Base-by-base conservation (phyloP, 2,113 vertebrate species). In the Falcunculus frontatus region DNA sequence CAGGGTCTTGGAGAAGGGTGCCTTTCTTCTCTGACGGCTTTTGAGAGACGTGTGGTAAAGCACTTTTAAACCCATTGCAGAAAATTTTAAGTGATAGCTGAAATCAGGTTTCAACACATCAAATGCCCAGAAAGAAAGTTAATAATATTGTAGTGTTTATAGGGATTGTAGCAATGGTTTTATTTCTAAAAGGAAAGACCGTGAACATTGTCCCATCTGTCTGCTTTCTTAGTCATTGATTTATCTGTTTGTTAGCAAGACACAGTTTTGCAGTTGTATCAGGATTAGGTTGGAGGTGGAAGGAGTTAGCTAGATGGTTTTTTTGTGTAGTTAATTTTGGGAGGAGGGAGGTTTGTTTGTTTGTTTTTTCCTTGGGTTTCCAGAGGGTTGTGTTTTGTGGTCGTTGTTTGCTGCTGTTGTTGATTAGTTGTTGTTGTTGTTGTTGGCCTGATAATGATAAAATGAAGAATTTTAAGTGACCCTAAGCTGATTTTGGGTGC, bases 291-390 rank as follows among this genome's bases (percentile, higher is more conserved):
- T 76, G 63, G 20, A 89, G 5, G 8, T 3, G 6, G 11, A 3
- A 16, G 9, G 25, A 32, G 1, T 13, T 67, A 32, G 3, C 37
- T 56, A 16, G 8, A 37, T 62, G 5, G 4, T 0, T 0, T 41
- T 81, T 59, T 42, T 83, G 9, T 53, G 64, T 29, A 22, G 17
- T 26, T 60, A 42, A 10, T 60, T 74, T 42, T 44, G 11, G 1
- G 12, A 2, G 6, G 4, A 3, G 4, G 12, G 1, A 3, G 7
- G 18, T 5, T n/a, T 8, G 8, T 29, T 49, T 8, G 0, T 12
- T 27, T 55, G 23, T 9, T 33, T 68, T 42, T 6, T 1, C 13
- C 10, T 47, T 63, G 6, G 9, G 2, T 67, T 72, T 41, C 26
- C 12, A 27, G 39, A 5, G 4, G 1, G 4, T 30, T 65, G 15